Percentiles rank a stretch among this genome's conserved stretches.
These are phyloP conservation scores for Tribolium castaneum DNA, from an alignment of 1,140 invertebrate genomes.

Conservation along the genomic window DNA sequence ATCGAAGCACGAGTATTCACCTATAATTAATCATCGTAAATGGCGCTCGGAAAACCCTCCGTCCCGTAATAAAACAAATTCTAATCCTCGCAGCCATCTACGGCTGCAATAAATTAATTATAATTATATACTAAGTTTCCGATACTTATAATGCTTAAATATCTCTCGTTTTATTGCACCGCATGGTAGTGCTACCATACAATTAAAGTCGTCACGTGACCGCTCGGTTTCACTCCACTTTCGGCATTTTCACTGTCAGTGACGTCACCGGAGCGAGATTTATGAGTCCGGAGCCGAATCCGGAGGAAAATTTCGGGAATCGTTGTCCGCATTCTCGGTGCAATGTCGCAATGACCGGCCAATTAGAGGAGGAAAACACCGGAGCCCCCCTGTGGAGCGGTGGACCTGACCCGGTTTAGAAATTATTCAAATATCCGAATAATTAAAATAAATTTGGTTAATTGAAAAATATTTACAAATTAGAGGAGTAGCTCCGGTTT, in stretches of 20 bases:
- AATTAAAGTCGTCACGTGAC: conserved; percentile 16
- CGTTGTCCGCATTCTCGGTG: not conserved
- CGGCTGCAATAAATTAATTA: conserved; percentile 25
- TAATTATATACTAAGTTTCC: conserved; percentile 31
- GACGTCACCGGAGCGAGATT: not conserved
- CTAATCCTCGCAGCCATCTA: conserved; percentile 31
- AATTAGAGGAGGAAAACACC: not conserved
- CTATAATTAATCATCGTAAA: conserved; percentile 29
- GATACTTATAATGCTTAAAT: conserved; percentile 28
- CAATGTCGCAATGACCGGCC: not conserved
- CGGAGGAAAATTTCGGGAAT: not conserved
- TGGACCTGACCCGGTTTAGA: conserved; percentile 17
- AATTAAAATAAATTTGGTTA: conserved; percentile 22
- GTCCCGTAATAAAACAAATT: conserved; percentile 22
- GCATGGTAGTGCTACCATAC: conserved; percentile 18
- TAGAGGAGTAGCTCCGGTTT: conserved; percentile 3
- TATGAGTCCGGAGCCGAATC: not conserved
- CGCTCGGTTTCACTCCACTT: not conserved
- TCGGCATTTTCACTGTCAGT: not conserved
- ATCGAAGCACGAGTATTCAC: conserved; percentile 20
- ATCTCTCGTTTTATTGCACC: conserved; percentile 17
- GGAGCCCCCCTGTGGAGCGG: not conserved
- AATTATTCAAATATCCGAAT: not conserved
- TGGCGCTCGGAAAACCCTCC: conserved; percentile 14
- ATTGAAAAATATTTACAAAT: conserved; percentile 26